Conservation (phyloP, 2,113 vertebrate genomes). For the Oryzias celebensis region DNA sequence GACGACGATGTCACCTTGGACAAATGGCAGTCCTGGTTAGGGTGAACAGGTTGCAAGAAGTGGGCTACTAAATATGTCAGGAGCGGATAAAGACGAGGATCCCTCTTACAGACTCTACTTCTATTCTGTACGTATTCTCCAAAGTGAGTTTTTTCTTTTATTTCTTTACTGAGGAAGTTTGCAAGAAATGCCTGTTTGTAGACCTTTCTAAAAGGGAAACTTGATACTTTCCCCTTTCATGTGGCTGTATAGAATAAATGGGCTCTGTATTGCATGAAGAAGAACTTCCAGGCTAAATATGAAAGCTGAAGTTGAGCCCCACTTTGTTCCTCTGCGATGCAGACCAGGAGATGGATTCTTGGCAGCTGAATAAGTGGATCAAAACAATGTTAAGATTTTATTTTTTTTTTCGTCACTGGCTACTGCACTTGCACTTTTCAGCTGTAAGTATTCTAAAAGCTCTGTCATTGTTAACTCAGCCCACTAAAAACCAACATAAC, state of each 20-base stretch:
- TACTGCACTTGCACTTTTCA: constrained; percentile 23
- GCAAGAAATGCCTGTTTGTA: constrained; percentile 37
- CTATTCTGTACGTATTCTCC: constrained; percentile 80
- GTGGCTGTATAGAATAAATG: constrained; percentile 26
- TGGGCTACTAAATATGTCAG: constrained; percentile 73
- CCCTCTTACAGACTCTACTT: constrained; percentile 78
- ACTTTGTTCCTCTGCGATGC: constrained; percentile 13
- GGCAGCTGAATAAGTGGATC: constrained; percentile 56
- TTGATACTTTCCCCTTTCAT: constrained; percentile 58
- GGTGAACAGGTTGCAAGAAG: constrained; percentile 70
- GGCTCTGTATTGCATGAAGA: constrained; percentile 26
- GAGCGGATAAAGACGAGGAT: constrained; percentile 72
- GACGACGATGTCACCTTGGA: constrained; percentile 73
- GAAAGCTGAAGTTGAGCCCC: constrained; percentile 15
- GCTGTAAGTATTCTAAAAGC: constrained; percentile 25
- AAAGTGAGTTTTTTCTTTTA: constrained; percentile 27
- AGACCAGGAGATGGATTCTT: constrained; percentile 47
- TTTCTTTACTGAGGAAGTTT: constrained; percentile 23
- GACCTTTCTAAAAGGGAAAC: constrained; percentile 57
- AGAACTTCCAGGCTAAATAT: constrained; percentile 12
- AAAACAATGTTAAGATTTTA: constrained; percentile 40
- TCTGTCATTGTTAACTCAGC: constrained; percentile 26
- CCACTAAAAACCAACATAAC: constrained; percentile 43
- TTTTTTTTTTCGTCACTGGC: constrained; percentile 7
- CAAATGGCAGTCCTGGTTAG: constrained; percentile 57